Percentiles rank a stretch among this genome's conserved stretches.
These are phyloP conservation scores for Aquatica leii DNA, from an alignment of 2,888 invertebrate genomes.

Conservation along the genomic window DNA sequence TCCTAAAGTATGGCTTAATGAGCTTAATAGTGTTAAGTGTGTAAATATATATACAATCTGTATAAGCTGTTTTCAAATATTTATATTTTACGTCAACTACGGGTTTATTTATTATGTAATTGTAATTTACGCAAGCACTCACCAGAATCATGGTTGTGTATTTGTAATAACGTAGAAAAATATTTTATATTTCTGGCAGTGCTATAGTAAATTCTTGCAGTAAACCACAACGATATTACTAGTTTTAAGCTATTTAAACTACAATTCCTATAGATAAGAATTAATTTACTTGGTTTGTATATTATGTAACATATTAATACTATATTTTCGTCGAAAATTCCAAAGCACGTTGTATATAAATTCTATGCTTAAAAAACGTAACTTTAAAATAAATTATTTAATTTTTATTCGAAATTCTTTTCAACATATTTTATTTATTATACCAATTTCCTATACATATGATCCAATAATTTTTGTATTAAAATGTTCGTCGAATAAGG, in stretches of 20 bases:
- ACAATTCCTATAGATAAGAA: slow-evolving; percentile 44
- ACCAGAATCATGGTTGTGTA: slow-evolving; percentile 32
- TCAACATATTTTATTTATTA: slow-evolving; percentile 4
- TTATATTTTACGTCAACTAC: slow-evolving; percentile 35
- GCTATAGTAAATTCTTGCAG: slow-evolving; percentile 37
- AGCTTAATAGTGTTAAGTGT: slow-evolving; percentile 55
- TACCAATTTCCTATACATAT: background rate
- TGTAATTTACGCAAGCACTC: slow-evolving; percentile 34
- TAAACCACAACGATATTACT: slow-evolving; percentile 52
- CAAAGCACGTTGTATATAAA: slow-evolving; percentile 57
- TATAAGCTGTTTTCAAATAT: slow-evolving; percentile 32
- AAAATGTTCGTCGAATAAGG: background rate
- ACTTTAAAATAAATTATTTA: slow-evolving; percentile 56
- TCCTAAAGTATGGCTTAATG: slow-evolving; percentile 53
- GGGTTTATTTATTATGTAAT: slow-evolving; percentile 32
- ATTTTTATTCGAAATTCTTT: slow-evolving; percentile 43
- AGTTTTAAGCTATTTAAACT: slow-evolving; percentile 46
- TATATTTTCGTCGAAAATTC: slow-evolving; percentile 59
- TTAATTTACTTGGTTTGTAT: slow-evolving; percentile 46
- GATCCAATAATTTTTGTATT: background rate
- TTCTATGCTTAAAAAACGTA: slow-evolving; percentile 55
- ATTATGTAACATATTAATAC: slow-evolving; percentile 54
- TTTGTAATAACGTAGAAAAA: slow-evolving; percentile 23
- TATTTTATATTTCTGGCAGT: slow-evolving; percentile 30
- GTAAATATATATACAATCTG: slow-evolving; percentile 40